Conservation (phyloP, 2,888 invertebrate species). For the Cephalotes varians region DNA sequence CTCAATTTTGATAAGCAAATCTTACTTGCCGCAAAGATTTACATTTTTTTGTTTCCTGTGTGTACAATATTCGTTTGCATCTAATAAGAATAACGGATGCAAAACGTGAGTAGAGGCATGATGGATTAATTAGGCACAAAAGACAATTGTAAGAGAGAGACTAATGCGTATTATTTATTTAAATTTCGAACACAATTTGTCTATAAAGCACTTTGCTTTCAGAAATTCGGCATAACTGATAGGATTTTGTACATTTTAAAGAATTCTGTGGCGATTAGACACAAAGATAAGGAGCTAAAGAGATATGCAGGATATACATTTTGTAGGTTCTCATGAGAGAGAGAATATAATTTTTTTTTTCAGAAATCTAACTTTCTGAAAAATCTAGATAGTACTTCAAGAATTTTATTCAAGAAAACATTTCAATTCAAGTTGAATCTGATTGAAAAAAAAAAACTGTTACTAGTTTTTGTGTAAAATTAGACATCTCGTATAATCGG, state of each 20-base stretch:
- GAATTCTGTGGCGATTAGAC: neutral
- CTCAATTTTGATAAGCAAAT: neutral
- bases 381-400: neutral
- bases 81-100: neutral
- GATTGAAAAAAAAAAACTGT: neutral
- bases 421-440: neutral
- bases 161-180: neutral
- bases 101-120: neutral
- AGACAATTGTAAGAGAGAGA: no score
- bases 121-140: neutral
- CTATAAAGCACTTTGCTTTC: neutral
- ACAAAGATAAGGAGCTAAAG: neutral
- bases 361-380: neutral
- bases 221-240: neutral
- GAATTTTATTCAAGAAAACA: neutral
- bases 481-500: neutral
- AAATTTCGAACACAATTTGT: neutral
- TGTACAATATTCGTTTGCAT: neutral
- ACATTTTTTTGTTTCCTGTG: no score
- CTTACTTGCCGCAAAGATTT: no score
- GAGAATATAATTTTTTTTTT: neutral
- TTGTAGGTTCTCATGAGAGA: neutral
- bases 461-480: neutral
- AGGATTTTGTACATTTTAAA: neutral
- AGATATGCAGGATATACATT: no score